phyloP scores from a whole-genome alignment of 2,888 invertebrate species.

The Trissoscelio sp. region DNA sequence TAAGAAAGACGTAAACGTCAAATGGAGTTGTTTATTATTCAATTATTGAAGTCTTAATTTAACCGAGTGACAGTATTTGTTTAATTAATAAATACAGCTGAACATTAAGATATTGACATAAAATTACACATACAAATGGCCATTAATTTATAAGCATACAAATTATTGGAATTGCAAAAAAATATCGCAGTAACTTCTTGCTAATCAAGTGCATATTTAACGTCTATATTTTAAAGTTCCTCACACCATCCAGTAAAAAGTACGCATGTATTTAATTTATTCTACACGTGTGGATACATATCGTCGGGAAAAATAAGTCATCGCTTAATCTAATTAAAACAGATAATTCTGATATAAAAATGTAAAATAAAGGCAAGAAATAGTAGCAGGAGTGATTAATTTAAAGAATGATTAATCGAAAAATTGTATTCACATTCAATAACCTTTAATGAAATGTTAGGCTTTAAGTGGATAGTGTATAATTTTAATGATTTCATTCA shows the following conservation, averaged over 20 bases:
- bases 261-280: not conserved
- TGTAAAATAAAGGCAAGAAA: too few relatives aligned
- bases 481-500: too few relatives aligned
- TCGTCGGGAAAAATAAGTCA: not conserved
- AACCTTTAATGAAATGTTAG: too few relatives aligned
- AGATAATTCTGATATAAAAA: not conserved
- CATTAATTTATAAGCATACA: conserved; percentile 56
- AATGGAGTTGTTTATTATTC: conserved; percentile 30
- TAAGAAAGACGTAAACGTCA: conserved; percentile 47
- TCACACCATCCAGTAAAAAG: not conserved
- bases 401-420: too few relatives aligned
- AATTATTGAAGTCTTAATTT: conserved; percentile 57
- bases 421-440: too few relatives aligned
- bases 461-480: too few relatives aligned
- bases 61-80: conserved; percentile 51
- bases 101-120: conserved; percentile 37
- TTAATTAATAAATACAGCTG: conserved; percentile 58
- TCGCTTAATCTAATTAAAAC: not conserved
- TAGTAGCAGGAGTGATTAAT: too few relatives aligned
- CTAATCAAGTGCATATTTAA: not conserved
- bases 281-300: not conserved
- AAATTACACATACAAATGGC: conserved; percentile 52
- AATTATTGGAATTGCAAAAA: conserved; percentile 36
- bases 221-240: not conserved
- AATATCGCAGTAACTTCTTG: not conserved